Base-by-base conservation (phyloP, 1,140 invertebrate species). In the Helicoverpa zea region DNA sequence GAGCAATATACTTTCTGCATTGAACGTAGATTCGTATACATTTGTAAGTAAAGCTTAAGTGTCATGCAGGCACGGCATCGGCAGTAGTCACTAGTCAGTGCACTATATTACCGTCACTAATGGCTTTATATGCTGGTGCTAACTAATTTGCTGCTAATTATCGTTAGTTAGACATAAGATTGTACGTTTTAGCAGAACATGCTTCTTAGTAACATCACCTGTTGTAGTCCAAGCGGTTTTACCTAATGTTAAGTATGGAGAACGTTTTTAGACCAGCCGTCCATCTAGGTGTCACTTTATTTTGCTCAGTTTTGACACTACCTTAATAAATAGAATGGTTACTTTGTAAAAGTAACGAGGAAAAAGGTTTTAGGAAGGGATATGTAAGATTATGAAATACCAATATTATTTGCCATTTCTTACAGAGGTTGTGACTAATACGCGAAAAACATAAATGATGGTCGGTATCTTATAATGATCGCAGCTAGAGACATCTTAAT, bases 61-160 rank as follows among this genome's bases (percentile, higher is more conserved):
- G 3, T 61, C 59, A 23, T 30, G 23, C 59, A n/a, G 13, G n/a
- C 30, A 47, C 11, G 35, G 35, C 35, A 43, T 43, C 35, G 5
- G 35, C 35, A 43, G 59, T 35, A 18, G 49, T 51, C 49, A 13
- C 47, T 52, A 70, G 66, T 70, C 66, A 70, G 63, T 68, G 16
- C 64, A 49, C 10, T 23, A 5, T 23, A 30, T 47, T 47, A 75
- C 43, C 29, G 29, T 64, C 51, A 76, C 43, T 76, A 77, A 77
- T 77, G 74, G 74, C 74, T 77, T 64, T 77, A 64, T 18, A 49
- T 12, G 74, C 74, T 64, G 74, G 74, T 77, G 74, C 74, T 77
- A 77, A 77, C 74, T 59, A 76, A 63, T 63, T 77, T 35, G 47
- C 49, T 77, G 74, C 59, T 77, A 77, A 51, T 77, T 51, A 18